These are phyloP conservation scores for Phasia obesa DNA, from an alignment of 2,888 invertebrate species.

Conservation along the genomic window DNA sequence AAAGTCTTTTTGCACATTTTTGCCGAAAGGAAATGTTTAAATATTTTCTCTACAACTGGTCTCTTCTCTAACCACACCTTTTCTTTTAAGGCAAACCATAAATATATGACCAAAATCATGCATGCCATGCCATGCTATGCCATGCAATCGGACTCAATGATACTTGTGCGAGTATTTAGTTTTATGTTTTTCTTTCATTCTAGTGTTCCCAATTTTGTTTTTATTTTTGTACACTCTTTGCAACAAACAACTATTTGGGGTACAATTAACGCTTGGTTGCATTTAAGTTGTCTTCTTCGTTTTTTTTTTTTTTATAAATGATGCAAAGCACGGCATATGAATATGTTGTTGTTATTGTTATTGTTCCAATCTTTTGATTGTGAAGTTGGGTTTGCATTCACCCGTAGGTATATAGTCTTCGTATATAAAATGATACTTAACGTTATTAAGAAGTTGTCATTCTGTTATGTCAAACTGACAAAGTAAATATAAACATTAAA, in stretches of 20 bases:
- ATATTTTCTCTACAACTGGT: constrained; percentile 12
- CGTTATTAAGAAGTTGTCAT: constrained; percentile 64
- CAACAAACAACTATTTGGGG: constrained; percentile 66
- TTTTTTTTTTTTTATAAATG: constrained; percentile 43
- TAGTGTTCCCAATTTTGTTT: constrained; percentile 32
- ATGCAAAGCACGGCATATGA: constrained; percentile 59
- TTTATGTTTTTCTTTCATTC: constrained; percentile 52
- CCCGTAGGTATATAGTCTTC: constrained; percentile 1
- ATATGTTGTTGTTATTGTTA: background rate
- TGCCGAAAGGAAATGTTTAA: constrained; percentile 49
- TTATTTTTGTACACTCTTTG: constrained; percentile 23
- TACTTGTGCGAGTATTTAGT: constrained; percentile 46
- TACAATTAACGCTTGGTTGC: constrained; percentile 68
- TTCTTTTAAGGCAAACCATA: constrained; percentile 16
- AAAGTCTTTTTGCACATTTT: constrained; percentile 5
- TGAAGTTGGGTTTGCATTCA: constrained; percentile 22
- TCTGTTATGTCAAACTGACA: constrained; percentile 66
- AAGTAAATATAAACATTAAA: constrained; percentile 64
- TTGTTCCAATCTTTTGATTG: constrained; percentile 41
- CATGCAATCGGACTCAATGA: constrained; percentile 47
- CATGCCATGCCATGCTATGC: constrained; percentile 9
- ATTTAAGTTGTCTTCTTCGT: constrained; percentile 49
- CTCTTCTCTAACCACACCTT: constrained; percentile 18
- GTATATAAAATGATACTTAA: constrained; percentile 48
- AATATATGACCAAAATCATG: constrained; percentile 51